Conservation (phyloP, 2,797 vertebrate species). For the Pantherophis vulpinus region DNA sequence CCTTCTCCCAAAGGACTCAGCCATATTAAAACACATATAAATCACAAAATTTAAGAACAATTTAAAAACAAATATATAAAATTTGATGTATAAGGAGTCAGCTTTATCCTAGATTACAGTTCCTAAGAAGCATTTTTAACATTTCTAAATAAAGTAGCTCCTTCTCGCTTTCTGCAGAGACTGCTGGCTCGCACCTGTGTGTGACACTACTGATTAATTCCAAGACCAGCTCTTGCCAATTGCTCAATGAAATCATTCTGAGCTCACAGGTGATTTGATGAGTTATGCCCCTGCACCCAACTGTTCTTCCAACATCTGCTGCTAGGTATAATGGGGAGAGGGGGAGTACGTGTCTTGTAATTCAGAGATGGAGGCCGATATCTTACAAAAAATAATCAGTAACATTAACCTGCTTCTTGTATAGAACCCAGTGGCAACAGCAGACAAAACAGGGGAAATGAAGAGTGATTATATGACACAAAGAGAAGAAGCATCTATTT, state of each 20-base stretch:
- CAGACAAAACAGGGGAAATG: constrained; percentile 23
- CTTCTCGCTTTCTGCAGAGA: constrained; percentile 7
- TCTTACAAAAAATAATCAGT: constrained; percentile 26
- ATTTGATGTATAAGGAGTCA: background rate
- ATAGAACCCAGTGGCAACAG: constrained; percentile 33
- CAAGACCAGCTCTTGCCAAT: constrained; percentile 31
- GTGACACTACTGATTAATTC: constrained; percentile 46
- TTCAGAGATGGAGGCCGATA: constrained; percentile 35
- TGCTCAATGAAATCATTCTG: background rate
- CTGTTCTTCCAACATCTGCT: constrained; percentile 5
- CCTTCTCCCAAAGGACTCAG: too few relatives aligned
- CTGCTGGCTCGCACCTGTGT: constrained; percentile 35
- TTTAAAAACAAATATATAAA: too few relatives aligned
- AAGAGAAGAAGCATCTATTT: constrained; percentile 57
- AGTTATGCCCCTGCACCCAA: constrained; percentile 15
- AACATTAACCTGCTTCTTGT: constrained; percentile 39
- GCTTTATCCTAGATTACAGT: background rate
- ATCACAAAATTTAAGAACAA: too few relatives aligned
- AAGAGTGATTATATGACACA: constrained; percentile 43
- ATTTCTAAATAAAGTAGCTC: background rate
- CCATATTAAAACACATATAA: too few relatives aligned
- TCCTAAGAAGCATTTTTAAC: background rate
- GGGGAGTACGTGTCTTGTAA: background rate
- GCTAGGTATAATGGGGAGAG: background rate
- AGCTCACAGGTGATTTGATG: constrained; percentile 25